phyloP scores from a whole-genome alignment of 2,113 vertebrate genomes.

The Psilopsiagon aurifrons region DNA sequence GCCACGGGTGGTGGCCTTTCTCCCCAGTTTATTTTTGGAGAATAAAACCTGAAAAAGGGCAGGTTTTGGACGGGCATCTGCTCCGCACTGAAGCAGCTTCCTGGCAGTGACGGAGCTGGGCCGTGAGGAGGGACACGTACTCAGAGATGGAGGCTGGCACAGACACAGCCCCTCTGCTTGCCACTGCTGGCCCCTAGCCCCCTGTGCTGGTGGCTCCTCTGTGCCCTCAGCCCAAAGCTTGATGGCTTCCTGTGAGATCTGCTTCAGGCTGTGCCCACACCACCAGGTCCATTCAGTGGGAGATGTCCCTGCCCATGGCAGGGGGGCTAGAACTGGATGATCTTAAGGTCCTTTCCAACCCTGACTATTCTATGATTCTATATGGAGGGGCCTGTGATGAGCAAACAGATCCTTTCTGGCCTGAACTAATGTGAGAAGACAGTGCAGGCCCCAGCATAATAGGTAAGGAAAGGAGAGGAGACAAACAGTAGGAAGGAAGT shows the following conservation, averaged over 20 bases:
- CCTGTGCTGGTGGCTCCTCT: fast-evolving
- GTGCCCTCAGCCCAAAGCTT: neutral
- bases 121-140: fast-evolving
- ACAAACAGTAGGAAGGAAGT: neutral
- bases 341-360: too few relatives aligned
- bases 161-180: fast-evolving
- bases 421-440: neutral
- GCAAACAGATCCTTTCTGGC: neutral
- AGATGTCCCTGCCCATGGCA: too few relatives aligned
- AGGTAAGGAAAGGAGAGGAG: neutral
- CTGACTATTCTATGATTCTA: too few relatives aligned
- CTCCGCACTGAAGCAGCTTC: neutral
- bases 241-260: neutral
- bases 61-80: neutral
- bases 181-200: fast-evolving
- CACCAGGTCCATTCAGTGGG: fast-evolving
- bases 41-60: too few relatives aligned
- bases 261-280: neutral
- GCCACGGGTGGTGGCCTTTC: neutral
- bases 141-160: fast-evolving
- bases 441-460: neutral
- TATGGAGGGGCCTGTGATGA: neutral
- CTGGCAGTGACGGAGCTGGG: neutral
- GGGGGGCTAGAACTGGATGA: too few relatives aligned
- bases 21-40: neutral